Percentiles rank a stretch among this genome's conserved stretches.
Conservation (phyloP, 2,888 invertebrate genomes). For the Smittia sp. region DNA sequence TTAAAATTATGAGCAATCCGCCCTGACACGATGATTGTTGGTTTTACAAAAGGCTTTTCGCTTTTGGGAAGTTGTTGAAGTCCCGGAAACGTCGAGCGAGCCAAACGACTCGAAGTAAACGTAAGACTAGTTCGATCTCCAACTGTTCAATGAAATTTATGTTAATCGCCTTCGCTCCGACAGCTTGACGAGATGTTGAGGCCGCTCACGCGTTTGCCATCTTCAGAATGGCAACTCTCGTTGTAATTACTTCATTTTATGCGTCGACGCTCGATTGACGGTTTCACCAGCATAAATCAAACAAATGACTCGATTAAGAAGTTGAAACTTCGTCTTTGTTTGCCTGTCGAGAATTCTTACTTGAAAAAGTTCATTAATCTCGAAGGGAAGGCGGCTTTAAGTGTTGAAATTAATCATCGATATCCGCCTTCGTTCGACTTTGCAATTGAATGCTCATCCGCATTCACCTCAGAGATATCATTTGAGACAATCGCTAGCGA, state of each 20-base stretch:
- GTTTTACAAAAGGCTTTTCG: not conserved
- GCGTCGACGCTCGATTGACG: constrained; percentile 10
- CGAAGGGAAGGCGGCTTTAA: not conserved
- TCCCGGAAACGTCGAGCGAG: not conserved
- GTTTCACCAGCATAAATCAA: constrained; percentile 23
- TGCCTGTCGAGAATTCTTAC: not conserved
- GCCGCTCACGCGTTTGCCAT: constrained; percentile 9
- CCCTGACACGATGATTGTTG: not conserved
- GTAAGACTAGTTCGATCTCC: not conserved
- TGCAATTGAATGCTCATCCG: constrained; percentile 15
- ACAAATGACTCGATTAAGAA: constrained; percentile 24
- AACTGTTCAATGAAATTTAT: not conserved
- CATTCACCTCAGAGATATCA: not conserved
- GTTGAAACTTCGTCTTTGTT: not conserved
- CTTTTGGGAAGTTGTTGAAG: not conserved
- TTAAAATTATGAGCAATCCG: constrained; percentile 1
- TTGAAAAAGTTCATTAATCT: constrained; percentile 2
- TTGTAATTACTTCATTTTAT: constrained; percentile 30
- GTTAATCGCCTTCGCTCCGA: not conserved
- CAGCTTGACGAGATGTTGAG: not conserved
- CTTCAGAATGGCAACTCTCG: constrained; percentile 1
- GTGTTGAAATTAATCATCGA: constrained; percentile 37
- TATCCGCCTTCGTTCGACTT: constrained; percentile 35
- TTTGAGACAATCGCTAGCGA: not conserved
- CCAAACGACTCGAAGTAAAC: not conserved